A percentile compares a stretch with the other conserved stretches of the same genome.
phyloP scores from a whole-genome alignment of 2,113 vertebrate species.

The Pyxicephalus adspersus region DNA sequence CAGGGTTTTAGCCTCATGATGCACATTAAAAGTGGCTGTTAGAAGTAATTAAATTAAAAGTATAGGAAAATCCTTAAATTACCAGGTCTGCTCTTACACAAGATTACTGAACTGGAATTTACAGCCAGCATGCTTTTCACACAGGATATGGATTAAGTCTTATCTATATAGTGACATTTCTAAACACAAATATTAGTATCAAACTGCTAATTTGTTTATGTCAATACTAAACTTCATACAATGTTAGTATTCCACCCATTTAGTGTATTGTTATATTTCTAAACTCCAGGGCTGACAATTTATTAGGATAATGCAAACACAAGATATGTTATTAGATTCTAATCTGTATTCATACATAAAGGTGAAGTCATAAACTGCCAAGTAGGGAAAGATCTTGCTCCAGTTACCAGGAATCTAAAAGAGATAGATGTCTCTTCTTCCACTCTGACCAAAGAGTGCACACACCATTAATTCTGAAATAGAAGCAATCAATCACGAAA shows the following conservation, averaged over 20 bases:
- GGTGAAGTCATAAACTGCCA: slow-evolving; percentile 34
- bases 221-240: not conserved
- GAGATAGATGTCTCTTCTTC: slow-evolving; percentile 56
- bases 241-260: not conserved
- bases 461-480: slow-evolving; percentile 55
- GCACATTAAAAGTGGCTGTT: too few species aligned
- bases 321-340: slow-evolving; percentile 8
- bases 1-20: too few species aligned
- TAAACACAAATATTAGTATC: too few species aligned
- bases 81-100: too few species aligned
- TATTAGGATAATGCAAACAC: not conserved
- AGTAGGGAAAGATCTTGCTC: slow-evolving; percentile 31
- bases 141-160: too few species aligned
- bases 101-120: too few species aligned
- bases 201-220: too few species aligned
- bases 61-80: too few species aligned
- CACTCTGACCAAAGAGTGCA: slow-evolving; percentile 53
- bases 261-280: not conserved
- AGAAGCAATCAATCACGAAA: slow-evolving; percentile 54
- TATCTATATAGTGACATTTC: too few species aligned
- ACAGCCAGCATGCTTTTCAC: too few species aligned
- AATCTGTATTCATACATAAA: slow-evolving; percentile 55
- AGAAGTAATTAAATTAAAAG: too few species aligned
- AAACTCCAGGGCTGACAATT: not conserved
- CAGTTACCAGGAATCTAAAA: slow-evolving; percentile 51